phyloP scores from a whole-genome alignment of 2,888 invertebrate genomes.

The Aradus depressus region DNA sequence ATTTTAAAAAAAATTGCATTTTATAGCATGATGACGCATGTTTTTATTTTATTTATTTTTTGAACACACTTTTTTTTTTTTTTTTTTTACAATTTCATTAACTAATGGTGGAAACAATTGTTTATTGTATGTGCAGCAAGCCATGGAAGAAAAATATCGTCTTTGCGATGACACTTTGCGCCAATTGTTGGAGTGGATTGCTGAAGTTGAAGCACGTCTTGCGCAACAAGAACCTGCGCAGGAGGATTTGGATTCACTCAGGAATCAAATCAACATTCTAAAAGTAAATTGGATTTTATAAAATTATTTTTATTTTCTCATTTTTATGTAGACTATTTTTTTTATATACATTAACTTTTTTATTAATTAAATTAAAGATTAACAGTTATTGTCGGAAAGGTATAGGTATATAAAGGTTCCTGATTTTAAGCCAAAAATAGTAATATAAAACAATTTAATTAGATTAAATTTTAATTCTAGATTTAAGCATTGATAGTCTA shows the following conservation, averaged over 20 bases:
- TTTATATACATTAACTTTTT: background rate
- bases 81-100: background rate
- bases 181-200: conserved; percentile 77
- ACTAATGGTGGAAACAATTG: background rate
- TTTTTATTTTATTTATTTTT: conserved; percentile 5
- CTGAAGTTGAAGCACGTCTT: conserved; percentile 69
- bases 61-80: background rate
- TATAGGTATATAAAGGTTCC: background rate
- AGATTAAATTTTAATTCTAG: too few species aligned
- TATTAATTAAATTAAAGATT: background rate
- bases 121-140: conserved; percentile 58
- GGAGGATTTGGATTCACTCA: conserved; percentile 73
- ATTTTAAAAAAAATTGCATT: too few species aligned
- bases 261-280: conserved; percentile 78
- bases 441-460: too few species aligned
- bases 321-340: background rate
- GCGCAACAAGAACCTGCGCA: conserved; percentile 76
- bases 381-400: background rate
- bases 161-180: conserved; percentile 77
- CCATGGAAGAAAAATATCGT: conserved; percentile 87
- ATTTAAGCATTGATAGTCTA: too few species aligned
- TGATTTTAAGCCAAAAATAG: too few species aligned
- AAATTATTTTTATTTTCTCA: background rate
- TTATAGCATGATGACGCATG: too few species aligned
- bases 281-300: conserved; percentile 47